These are phyloP conservation scores for Zaprionus obscuricornis DNA, from an alignment of 2,888 invertebrate genomes.

Conservation along the genomic window DNA sequence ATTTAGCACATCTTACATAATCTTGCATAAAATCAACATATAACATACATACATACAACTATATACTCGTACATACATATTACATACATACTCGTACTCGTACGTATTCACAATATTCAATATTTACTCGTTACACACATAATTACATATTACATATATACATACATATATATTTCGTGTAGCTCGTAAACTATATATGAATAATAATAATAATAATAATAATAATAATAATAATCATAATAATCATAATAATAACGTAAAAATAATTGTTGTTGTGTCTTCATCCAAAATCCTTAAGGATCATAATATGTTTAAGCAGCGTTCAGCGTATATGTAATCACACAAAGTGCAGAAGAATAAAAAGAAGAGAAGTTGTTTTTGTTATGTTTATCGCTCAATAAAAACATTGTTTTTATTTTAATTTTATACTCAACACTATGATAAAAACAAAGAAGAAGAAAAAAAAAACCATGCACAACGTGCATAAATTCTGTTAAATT, in stretches of 20 bases:
- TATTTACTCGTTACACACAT: conserved; percentile 27
- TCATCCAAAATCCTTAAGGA: conserved; percentile 45
- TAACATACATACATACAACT: no score
- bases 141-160: not conserved
- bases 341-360: not conserved
- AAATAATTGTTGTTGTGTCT: conserved; percentile 73
- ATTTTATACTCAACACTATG: conserved; percentile 17
- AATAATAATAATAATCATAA: not conserved
- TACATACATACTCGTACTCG: conserved; percentile 17
- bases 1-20: not conserved
- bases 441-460: no score
- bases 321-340: not conserved
- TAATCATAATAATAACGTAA: conserved; percentile 17
- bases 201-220: no score
- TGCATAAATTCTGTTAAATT: no score
- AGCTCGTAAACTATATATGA: no score
- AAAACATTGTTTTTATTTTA: conserved; percentile 45
- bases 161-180: conserved; percentile 1
- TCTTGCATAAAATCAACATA: not conserved
- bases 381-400: conserved; percentile 54
- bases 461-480: no score
- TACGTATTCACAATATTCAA: conserved; percentile 17
- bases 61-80: conserved; percentile 16
- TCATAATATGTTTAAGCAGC: conserved; percentile 31
- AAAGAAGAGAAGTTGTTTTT: conserved; percentile 36